A percentile compares a stretch with the other conserved stretches of the same genome.
These are phyloP conservation scores for Lithosia quadra DNA, from an alignment of 2,888 invertebrate species.

Conservation along the genomic window DNA sequence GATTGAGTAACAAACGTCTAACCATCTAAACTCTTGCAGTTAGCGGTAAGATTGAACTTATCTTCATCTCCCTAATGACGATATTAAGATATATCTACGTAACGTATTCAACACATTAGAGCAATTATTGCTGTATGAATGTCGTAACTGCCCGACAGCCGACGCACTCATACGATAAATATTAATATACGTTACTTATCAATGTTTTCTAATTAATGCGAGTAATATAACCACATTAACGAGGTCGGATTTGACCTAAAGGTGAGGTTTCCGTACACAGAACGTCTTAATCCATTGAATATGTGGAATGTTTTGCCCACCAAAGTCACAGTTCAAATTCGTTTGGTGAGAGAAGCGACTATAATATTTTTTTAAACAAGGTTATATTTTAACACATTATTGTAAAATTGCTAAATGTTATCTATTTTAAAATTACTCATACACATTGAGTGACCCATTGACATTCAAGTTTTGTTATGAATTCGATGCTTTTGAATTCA, in stretches of 20 bases:
- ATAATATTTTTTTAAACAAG: no score
- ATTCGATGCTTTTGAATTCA: not conserved
- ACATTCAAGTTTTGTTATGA: not conserved
- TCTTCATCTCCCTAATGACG: conserved; percentile 3
- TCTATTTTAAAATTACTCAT: not conserved
- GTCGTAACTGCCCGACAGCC: conserved; percentile 2
- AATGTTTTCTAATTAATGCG: conserved; percentile 50
- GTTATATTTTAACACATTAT: no score
- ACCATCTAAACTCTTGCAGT: not conserved
- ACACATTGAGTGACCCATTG: not conserved
- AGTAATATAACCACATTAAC: conserved; percentile 40
- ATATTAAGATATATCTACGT: conserved; percentile 13
- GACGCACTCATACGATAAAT: conserved; percentile 13
- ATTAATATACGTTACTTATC: conserved; percentile 44
- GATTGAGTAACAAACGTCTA: not conserved
- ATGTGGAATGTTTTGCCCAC: not conserved
- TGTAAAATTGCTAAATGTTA: not conserved
- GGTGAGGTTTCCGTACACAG: conserved; percentile 31
- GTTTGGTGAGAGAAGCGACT: not conserved
- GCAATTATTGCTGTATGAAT: conserved; percentile 8
- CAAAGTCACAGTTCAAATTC: not conserved
- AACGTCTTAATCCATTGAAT: not conserved
- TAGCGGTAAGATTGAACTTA: not conserved
- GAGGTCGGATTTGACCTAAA: conserved; percentile 26
- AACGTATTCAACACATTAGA: conserved; percentile 21